Conservation (phyloP, 2,113 vertebrate species). For the Atlantisia rogersi region DNA sequence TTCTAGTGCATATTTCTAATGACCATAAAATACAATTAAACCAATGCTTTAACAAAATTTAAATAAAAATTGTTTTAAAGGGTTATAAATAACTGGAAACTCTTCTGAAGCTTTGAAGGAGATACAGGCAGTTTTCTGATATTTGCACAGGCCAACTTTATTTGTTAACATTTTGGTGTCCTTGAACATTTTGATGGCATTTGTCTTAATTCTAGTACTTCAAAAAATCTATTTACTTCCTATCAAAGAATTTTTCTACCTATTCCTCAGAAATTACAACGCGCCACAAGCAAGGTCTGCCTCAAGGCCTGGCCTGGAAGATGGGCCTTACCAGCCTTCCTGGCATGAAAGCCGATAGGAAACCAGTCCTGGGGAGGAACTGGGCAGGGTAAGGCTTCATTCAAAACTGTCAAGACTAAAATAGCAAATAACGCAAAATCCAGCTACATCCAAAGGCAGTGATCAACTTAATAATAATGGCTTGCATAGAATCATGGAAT, state of each 20-base stretch:
- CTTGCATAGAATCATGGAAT: too few species aligned
- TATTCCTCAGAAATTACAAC: background rate
- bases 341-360: background rate
- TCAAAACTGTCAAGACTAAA: background rate
- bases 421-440: background rate
- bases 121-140: background rate
- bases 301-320: accelerated
- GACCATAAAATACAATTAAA: background rate
- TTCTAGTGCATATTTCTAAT: background rate
- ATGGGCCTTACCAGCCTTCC: background rate
- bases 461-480: background rate
- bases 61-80: background rate
- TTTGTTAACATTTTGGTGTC: background rate
- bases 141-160: background rate
- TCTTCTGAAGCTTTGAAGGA: background rate
- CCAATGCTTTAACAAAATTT: background rate
- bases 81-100: background rate
- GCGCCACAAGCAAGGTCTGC: background rate
- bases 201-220: background rate
- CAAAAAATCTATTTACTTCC: background rate
- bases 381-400: background rate
- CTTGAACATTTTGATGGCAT: background rate
- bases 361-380: background rate
- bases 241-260: background rate
- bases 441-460: background rate